Percentiles rank a stretch among this genome's conserved stretches.
phyloP scores from a whole-genome alignment of 2,113 vertebrate species.

The Capreolus pygargus region DNA sequence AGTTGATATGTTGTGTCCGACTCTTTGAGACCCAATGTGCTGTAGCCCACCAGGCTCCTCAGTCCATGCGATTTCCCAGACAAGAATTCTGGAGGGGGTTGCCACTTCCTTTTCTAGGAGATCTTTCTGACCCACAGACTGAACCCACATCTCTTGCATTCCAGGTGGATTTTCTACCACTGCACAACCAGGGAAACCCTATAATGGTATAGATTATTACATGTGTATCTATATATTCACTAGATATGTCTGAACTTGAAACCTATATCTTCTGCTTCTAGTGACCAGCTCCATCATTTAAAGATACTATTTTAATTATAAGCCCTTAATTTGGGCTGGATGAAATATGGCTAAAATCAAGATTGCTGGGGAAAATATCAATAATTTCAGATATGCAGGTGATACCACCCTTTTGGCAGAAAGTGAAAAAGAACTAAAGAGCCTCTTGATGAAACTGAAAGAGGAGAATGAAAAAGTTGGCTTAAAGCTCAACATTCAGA shows the following conservation, averaged over 20 bases:
- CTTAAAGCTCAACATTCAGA: background rate
- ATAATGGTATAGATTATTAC: background rate
- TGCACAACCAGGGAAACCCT: background rate
- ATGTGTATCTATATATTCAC: background rate
- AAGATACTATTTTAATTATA: background rate
- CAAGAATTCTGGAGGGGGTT: background rate
- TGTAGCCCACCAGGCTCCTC: background rate
- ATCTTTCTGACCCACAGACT: background rate
- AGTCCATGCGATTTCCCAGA: background rate
- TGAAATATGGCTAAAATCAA: background rate
- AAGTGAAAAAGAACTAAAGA: background rate
- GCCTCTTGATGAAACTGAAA: background rate
- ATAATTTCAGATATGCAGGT: background rate
- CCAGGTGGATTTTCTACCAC: background rate
- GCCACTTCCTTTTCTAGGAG: background rate
- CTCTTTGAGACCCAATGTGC: background rate
- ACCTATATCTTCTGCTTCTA: background rate
- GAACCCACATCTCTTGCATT: background rate
- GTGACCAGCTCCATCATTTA: background rate
- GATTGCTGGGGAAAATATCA: background rate
- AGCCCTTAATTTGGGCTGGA: background rate
- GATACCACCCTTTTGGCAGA: background rate
- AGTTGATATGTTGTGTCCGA: background rate
- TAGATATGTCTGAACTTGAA: background rate
- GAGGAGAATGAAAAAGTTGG: background rate